A percentile compares a stretch with the other conserved stretches of the same genome.
Evolutionary conservation across 2,888 invertebrate genomes (phyloP).

Genomic region (Argyresthia albistria): DNA sequence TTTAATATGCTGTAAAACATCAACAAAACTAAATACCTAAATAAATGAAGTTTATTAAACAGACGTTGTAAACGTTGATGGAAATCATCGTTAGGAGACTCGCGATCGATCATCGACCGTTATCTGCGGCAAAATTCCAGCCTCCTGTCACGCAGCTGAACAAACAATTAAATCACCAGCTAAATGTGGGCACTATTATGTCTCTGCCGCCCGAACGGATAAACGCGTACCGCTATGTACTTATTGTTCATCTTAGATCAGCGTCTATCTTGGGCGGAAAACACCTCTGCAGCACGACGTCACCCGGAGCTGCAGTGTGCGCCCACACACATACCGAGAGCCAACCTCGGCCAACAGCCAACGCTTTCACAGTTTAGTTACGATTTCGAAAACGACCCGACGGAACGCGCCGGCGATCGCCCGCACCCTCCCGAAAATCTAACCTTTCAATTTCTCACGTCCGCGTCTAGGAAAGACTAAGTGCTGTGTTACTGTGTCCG

Average conservation of each 20-base stretch:
- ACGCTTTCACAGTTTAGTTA: conserved; percentile 70
- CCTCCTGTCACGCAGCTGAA: too few relatives aligned
- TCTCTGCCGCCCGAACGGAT: too few relatives aligned
- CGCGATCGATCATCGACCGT: too few relatives aligned
- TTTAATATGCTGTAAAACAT: too few relatives aligned
- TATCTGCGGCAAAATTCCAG: too few relatives aligned
- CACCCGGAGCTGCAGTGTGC: conserved; percentile 41
- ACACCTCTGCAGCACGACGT: conserved; percentile 67
- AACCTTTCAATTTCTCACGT: conserved; percentile 51
- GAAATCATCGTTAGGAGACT: too few relatives aligned
- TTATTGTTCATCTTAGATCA: conserved; percentile 31
- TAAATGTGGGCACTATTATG: too few relatives aligned
- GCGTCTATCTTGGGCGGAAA: conserved; percentile 62
- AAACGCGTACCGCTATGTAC: too few relatives aligned
- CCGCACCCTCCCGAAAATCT: conserved; percentile 55
- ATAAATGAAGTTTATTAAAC: too few relatives aligned
- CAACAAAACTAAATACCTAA: too few relatives aligned
- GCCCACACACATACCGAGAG: conserved; percentile 55
- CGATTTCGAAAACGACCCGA: conserved; percentile 73
- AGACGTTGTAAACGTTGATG: too few relatives aligned
- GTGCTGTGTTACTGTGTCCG: conserved; percentile 36
- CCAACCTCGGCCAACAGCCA: conserved; percentile 59
- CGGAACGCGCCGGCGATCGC: conserved; percentile 67
- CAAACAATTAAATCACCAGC: too few relatives aligned
- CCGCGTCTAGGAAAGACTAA: conserved; percentile 30